These are phyloP conservation scores for Meloidogyne exigua DNA, from an alignment of 1,140 invertebrate species.

Conservation along the genomic window DNA sequence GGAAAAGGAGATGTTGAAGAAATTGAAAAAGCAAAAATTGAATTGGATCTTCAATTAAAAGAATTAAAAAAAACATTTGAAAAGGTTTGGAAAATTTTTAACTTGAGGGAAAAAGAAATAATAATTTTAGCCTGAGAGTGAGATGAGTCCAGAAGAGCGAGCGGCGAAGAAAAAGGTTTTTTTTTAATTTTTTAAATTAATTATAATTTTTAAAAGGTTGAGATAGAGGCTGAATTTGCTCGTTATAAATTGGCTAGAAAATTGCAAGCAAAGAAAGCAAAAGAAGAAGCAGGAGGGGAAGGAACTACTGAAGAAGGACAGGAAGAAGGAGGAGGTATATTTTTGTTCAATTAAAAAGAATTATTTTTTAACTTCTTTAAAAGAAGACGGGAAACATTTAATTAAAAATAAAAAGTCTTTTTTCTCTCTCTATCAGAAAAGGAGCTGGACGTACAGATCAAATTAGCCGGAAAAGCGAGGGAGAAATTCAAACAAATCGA, in stretches of 20 bases:
- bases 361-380: not conserved
- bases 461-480: conserved; percentile 59
- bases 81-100: conserved; percentile 39
- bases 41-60: conserved; percentile 58
- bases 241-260: conserved; percentile 62
- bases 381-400: not conserved
- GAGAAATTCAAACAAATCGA: conserved; percentile 61
- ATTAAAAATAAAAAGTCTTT: not conserved
- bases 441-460: conserved; percentile 54
- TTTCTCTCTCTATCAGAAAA: conserved; percentile 19
- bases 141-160: conserved; percentile 62
- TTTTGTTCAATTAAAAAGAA: not conserved
- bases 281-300: conserved; percentile 22
- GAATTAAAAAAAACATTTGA: conserved; percentile 57
- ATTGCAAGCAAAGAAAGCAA: conserved; percentile 37
- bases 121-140: conserved; percentile 21
- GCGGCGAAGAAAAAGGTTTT: conserved; percentile 56
- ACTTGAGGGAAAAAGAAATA: not conserved
- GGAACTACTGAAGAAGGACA: not conserved
- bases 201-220: conserved; percentile 28
- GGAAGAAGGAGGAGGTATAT: not conserved
- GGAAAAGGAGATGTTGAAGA: conserved; percentile 45
- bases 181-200: not conserved
- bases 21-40: conserved; percentile 45
- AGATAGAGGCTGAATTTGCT: conserved; percentile 62